Evolutionary conservation across 2,797 vertebrate genomes (phyloP), one percentile per base, ranked within the genome.

Genomic region (Tragelaphus oryx): DNA sequence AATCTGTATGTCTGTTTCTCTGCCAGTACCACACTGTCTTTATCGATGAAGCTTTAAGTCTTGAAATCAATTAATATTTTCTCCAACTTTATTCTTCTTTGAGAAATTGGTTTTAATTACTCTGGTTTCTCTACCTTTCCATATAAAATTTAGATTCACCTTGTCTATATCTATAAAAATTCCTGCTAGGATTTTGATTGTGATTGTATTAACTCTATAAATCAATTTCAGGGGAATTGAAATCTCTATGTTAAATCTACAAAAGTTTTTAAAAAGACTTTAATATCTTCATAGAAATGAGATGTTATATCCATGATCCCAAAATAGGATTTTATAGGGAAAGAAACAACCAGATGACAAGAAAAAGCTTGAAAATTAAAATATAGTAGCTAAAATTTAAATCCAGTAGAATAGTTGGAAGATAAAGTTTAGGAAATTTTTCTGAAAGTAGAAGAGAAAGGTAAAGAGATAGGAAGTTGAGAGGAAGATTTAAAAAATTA

Each of bases 211-310:
- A 60, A 89, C 17, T 60, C 50, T 24, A 3, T 84, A 79, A 37
- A 33, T 57, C n/a, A 76, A 8, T 92, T 83, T 89, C 52, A 84
- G 52, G 57, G 91, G 78, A 78, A 68, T n/a, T 71, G 20, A 71
- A 13, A 54, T 60, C 54, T 93, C 14, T 83, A 37, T 93, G 20
- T 86, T 28, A 14, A 46, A 18, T 71, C 33, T 93, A 79, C 22
- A 84, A 37, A 87, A 14, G 2, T 60, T 75, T 80, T 84, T 85
- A 6, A 28, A 89, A 60, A 79, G 28, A 71, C 57, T 12, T 91
- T 74, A 65, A 9, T 91, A 59, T 60, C 71, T 80, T 94, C 30
- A 60, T 94, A 92, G 54, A 92, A n/a, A 83, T 83, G 24, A 91
- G 18, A 84, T 83, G 17, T 54, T 91, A 60, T 8, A 76, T 46